Conservation (phyloP, 2,113 vertebrate species). For the Propithecus coquereli region DNA sequence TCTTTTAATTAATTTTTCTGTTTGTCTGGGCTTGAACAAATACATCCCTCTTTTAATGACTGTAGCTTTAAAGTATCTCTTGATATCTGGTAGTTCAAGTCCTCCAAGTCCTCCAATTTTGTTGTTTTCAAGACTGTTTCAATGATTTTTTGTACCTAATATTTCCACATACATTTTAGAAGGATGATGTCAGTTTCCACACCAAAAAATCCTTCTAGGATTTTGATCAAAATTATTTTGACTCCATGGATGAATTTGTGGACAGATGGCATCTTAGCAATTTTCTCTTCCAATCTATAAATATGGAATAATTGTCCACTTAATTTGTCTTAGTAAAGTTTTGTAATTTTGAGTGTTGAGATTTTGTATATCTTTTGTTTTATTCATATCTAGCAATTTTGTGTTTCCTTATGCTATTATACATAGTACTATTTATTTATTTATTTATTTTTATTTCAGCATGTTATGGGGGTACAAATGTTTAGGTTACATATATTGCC, state of each 20-base stretch:
- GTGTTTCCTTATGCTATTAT: not conserved
- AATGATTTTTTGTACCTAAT: not conserved
- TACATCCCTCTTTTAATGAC: not conserved
- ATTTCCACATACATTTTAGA: not conserved
- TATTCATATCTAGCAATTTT: not conserved
- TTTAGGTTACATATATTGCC: too few relatives aligned
- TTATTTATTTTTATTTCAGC: not conserved
- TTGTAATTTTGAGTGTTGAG: not conserved
- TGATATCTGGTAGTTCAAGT: not conserved
- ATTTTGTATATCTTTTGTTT: not conserved
- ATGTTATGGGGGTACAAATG: too few relatives aligned
- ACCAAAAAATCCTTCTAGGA: not conserved
- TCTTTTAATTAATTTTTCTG: not conserved
- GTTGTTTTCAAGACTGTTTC: too few relatives aligned
- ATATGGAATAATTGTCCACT: not conserved
- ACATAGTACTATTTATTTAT: not conserved
- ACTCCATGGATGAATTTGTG: not conserved
- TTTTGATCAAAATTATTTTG: not conserved
- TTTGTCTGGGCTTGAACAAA: not conserved
- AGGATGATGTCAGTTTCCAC: not conserved
- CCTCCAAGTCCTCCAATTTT: not conserved
- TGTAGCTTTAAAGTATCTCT: not conserved
- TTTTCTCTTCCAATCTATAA: not conserved
- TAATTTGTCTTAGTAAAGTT: not conserved
- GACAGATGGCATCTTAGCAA: not conserved